Base-by-base conservation (phyloP, 2,113 vertebrate species). In the Pseudonaja textilis region DNA sequence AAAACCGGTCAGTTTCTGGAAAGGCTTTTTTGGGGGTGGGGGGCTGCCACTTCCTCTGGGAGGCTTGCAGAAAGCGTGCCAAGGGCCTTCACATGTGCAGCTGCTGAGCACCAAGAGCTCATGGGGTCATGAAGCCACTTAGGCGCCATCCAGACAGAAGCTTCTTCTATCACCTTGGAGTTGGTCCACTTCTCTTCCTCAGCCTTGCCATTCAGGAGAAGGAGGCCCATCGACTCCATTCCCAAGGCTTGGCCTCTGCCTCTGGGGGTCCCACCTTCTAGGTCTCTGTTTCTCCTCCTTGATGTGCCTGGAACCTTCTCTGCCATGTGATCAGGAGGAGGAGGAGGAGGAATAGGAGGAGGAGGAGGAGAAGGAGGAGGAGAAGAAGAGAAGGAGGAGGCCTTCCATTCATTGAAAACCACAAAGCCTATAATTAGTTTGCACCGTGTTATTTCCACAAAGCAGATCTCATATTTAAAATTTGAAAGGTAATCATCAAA, bases 391-490 rank as follows among this genome's bases (percentile, higher is more conserved):
- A 47, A 61, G 91, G 1, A 59, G 94, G 92, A 85, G 90, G 89
- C 11, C 16, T 93, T 64, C 55, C 5, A 9, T 52, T 74, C 25
- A 39, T 87, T 52, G 95, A 93, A 90, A 47, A 69, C 34, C 5
- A 45, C 1, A n/a, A 96, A 96, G 89, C 87, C 86, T 34, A 89
- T 93, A 90, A 95, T 96, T 97, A 96, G 92, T 64, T 89, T 93
- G 88, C 7, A 59, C 90, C 3, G 0, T 87, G 93, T 88, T 94
- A 92, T 95, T 95, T 95, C 93, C 88, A 96, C 94, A 95, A 95
- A 93, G 94, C 2, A 91, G 90, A 92, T 91, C 85, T 96, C 87
- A 92, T 74, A 90, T 94, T 95, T 91, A 69, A 87, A 92, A 96
- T 91, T 81, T 91, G 92, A 94, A 95, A 85, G 90, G 94, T 94